Percentiles rank a stretch among this genome's conserved stretches.
These are phyloP conservation scores for Eurypyga helias DNA, from an alignment of 2,113 vertebrate genomes.

Conservation along the genomic window DNA sequence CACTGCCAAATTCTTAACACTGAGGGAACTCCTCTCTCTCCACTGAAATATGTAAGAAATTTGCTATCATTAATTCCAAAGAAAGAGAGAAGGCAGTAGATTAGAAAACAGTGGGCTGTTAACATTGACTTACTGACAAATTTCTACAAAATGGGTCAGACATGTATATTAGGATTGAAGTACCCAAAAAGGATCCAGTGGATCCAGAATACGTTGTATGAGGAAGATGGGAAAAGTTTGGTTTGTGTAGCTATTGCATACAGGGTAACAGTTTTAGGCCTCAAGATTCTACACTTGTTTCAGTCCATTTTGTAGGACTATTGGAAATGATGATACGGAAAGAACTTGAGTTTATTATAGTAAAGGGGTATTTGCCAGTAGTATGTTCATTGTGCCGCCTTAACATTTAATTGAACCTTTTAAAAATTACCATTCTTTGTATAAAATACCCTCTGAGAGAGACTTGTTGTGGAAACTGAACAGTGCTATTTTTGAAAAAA, in stretches of 20 bases:
- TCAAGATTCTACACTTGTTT: neutral
- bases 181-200: neutral
- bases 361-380: neutral
- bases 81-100: neutral
- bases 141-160: neutral
- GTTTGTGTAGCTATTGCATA: neutral
- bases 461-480: neutral
- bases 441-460: neutral
- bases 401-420: neutral
- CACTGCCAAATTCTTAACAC: neutral
- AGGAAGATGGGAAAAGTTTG: neutral
- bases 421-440: neutral
- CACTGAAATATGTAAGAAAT: neutral
- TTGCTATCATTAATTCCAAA: neutral
- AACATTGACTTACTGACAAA: neutral
- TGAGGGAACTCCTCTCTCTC: neutral
- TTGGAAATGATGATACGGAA: neutral
- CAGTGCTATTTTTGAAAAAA: neutral
- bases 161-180: neutral
- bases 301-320: neutral
- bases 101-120: neutral
- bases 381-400: neutral
- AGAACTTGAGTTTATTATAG: neutral
- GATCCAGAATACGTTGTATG: neutral
- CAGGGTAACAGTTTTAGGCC: neutral